Conservation (phyloP, 2,113 vertebrate species). For the Camelus bactrianus region DNA sequence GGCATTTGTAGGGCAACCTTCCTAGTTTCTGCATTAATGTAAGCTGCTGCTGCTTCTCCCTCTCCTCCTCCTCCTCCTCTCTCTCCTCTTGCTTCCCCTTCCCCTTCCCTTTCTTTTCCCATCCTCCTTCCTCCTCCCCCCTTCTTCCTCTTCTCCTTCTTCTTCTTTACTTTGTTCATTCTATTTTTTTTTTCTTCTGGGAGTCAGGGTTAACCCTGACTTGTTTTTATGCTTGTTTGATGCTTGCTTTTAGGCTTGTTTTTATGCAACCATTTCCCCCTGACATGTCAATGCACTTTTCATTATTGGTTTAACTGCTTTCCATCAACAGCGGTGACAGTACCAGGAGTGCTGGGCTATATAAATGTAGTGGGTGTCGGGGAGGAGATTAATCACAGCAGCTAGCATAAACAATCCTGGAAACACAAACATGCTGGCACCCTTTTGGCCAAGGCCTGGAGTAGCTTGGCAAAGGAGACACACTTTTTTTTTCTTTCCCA, state of each 20-base stretch:
- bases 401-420: conserved; percentile 29
- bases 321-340: conserved; percentile 26
- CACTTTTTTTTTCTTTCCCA: background rate
- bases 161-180: background rate
- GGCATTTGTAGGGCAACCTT: background rate
- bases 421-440: conserved; percentile 6
- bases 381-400: conserved; percentile 34
- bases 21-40: background rate
- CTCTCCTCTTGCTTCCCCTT: too few relatives aligned
- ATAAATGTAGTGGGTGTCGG: background rate
- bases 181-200: background rate
- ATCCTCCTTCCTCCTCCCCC: too few relatives aligned
- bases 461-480: conserved; percentile 22
- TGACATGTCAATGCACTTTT: conserved; percentile 8
- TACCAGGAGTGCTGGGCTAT: background rate
- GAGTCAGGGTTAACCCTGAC: background rate
- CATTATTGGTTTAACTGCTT: conserved; percentile 60
- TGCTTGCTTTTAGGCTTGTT: background rate
- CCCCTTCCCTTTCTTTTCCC: too few relatives aligned
- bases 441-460: background rate
- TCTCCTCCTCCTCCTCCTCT: too few relatives aligned
- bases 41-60: background rate
- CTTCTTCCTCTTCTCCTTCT: too few relatives aligned
- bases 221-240: background rate
- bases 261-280: background rate